A percentile compares a stretch with the other conserved stretches of the same genome.
phyloP scores from a whole-genome alignment of 2,797 vertebrate species.

The Sitta carolinensis region DNA sequence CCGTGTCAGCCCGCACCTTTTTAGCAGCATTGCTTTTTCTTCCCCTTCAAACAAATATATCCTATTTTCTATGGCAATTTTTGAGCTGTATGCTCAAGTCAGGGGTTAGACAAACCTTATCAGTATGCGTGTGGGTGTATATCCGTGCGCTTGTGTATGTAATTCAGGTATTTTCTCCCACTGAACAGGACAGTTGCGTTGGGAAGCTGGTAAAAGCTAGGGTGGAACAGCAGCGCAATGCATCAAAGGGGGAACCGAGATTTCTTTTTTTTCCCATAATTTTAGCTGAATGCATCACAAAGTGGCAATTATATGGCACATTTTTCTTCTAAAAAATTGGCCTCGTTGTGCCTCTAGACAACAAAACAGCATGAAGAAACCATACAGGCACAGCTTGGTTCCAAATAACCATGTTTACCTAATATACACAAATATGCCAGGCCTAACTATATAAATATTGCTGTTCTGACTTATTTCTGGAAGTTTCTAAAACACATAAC shows the following conservation, averaged over 20 bases:
- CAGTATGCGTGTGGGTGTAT: not conserved
- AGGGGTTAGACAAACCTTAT: slow-evolving; percentile 58
- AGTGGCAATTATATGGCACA: slow-evolving; percentile 69
- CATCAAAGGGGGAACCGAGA: not conserved
- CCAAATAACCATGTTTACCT: slow-evolving; percentile 70
- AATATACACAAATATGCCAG: slow-evolving; percentile 69
- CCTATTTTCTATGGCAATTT: slow-evolving; percentile 49
- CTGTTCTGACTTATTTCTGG: slow-evolving; percentile 63
- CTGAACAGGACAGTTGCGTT: not conserved
- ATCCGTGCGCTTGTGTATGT: not conserved
- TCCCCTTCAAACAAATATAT: slow-evolving; percentile 27
- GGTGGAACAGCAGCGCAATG: slow-evolving; percentile 45
- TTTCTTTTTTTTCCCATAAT: slow-evolving; percentile 42
- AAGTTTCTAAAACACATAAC: slow-evolving; percentile 47
- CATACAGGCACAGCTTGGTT: slow-evolving; percentile 64
- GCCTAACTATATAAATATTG: slow-evolving; percentile 58
- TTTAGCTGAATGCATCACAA: slow-evolving; percentile 62
- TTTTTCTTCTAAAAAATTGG: slow-evolving; percentile 67
- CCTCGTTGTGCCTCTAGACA: slow-evolving; percentile 65
- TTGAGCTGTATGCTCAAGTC: slow-evolving; percentile 46
- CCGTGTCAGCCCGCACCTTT: not conserved
- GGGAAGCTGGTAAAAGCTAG: slow-evolving; percentile 18
- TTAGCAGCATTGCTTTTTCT: slow-evolving; percentile 49
- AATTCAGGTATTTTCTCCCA: slow-evolving; percentile 64
- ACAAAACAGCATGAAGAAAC: slow-evolving; percentile 66